A percentile compares a stretch with the other conserved stretches of the same genome.
phyloP scores from a whole-genome alignment of 2,113 vertebrate species.

The Baryphthengus martii region DNA sequence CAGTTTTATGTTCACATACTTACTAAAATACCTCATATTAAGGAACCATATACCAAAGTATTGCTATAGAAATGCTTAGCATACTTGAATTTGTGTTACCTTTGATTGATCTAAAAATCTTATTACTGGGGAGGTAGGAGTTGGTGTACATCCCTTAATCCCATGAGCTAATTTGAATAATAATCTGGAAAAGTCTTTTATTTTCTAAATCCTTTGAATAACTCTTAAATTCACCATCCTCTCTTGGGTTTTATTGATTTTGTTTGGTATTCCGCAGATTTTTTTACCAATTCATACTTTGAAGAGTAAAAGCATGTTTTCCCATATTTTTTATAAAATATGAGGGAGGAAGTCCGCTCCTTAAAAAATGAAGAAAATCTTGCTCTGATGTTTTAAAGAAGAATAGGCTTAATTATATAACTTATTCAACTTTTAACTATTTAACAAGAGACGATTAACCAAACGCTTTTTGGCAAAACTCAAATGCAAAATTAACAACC shows the following conservation, averaged over 20 bases:
- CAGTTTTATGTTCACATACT: neutral
- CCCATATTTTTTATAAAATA: neutral
- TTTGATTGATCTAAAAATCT: neutral
- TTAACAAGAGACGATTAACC: neutral
- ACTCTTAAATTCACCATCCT: neutral
- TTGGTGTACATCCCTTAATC: neutral
- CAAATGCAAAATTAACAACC: neutral
- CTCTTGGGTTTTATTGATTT: neutral
- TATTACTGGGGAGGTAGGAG: neutral
- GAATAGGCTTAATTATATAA: neutral
- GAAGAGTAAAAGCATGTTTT: neutral
- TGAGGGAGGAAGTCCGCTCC: neutral
- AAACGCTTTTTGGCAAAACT: neutral
- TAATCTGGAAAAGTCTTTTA: neutral
- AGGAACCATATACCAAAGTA: neutral
- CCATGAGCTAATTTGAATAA: neutral
- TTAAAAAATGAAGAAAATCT: neutral
- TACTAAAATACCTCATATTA: neutral
- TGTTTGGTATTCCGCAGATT: neutral
- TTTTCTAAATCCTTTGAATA: neutral
- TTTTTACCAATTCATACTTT: neutral
- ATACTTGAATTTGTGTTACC: neutral
- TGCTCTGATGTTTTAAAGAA: neutral
- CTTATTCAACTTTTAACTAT: neutral
- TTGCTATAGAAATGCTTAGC: neutral